Base-by-base conservation (phyloP, 2,113 vertebrate genomes). In the Ageneiosus marmoratus region DNA sequence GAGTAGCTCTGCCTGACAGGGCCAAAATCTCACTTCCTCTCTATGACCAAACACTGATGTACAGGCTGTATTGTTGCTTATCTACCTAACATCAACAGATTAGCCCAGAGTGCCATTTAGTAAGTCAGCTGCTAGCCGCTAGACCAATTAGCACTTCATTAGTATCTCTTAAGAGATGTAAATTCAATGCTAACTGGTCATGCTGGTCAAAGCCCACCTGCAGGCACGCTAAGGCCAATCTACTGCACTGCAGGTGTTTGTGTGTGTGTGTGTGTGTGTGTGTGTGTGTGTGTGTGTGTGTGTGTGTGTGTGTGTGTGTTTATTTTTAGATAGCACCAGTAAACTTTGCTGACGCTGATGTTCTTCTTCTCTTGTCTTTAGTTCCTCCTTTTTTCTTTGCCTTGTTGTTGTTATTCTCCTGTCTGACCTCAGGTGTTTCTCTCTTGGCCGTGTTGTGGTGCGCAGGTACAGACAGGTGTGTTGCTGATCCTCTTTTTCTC, bases 141-240 rank as follows among this genome's bases (percentile, higher is more conserved):
- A 86, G 84, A 86, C 65, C 84, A 90, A 90, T 91, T 89, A 91
- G 75, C 74, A 85, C 84, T 70, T 89, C 84, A 90, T 89, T 91
- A 91, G 80, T 80, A 55, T 70, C 51, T 83, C 87, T 88, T 91
- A 89, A 90, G 87, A 90, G 15, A 91, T 89, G 88, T 82, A 90
- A 90, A 92, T 88, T 80, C 76, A 86, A 81, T 87, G 83, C 84
- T 89, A 89, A 89, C 63, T 41, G 76, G 82, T 76, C 79, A 76
- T 58, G 53, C 60, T 73, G 82, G 76, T 65, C 83, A 79, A 75
- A 83, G 73, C 53, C 81, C 82, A 85, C 79, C 84, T 78, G 48
- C 79, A 81, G 85, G 79, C 78, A 70, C 58, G 75, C 70, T 82
- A 79, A 79, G 24, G 29, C 79, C 29, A 63, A 79, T 62, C 76